Percentiles rank a stretch among this genome's conserved stretches.
Evolutionary conservation across 2,113 vertebrate species (phyloP).

Genomic region (Sylvietta virens): DNA sequence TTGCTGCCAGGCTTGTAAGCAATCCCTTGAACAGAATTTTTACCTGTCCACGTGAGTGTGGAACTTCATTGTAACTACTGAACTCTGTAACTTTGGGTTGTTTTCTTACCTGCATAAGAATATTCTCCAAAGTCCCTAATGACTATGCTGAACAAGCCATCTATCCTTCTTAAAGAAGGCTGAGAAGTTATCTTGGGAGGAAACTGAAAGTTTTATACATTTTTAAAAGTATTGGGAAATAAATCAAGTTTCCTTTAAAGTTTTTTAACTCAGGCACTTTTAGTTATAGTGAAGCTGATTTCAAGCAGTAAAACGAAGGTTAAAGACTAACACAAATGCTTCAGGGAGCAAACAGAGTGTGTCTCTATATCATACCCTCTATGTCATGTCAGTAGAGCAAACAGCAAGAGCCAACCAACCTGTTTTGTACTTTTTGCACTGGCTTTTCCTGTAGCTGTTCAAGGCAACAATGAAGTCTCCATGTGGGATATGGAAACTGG

Average conservation of each 20-base stretch:
- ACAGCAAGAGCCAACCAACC: background rate
- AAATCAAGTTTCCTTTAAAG: background rate
- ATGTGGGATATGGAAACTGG: constrained; percentile 99
- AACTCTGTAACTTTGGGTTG: background rate
- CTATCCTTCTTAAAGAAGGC: background rate
- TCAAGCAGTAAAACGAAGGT: background rate
- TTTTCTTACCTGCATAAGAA: background rate
- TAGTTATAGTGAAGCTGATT: background rate
- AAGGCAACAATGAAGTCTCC: constrained; percentile 98
- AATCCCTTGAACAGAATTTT: background rate
- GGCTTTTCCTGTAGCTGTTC: constrained; percentile 78
- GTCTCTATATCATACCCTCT: background rate
- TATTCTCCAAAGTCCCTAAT: background rate
- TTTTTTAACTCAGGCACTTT: background rate
- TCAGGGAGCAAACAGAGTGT: background rate
- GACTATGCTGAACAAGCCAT: background rate
- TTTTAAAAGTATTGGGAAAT: background rate
- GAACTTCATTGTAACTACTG: background rate
- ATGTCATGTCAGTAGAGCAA: background rate
- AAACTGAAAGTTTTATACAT: background rate
- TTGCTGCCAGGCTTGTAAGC: background rate
- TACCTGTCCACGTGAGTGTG: background rate
- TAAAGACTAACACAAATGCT: background rate
- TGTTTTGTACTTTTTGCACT: background rate
- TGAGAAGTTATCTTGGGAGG: background rate